Conservation (phyloP, 2,113 vertebrate genomes). For the Zosterops borbonicus region DNA sequence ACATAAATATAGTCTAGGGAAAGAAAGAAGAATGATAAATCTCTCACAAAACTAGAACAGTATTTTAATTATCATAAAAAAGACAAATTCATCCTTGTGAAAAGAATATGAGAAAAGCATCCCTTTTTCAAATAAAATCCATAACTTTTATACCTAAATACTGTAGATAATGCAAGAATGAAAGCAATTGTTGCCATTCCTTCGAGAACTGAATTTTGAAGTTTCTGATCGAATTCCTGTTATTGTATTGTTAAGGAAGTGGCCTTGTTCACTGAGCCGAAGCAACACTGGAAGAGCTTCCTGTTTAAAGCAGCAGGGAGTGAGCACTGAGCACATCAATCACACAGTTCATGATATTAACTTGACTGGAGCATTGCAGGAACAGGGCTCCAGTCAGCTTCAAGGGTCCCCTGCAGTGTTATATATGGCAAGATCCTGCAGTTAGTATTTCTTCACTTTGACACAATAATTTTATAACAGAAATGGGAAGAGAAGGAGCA, state of each 20-base stretch:
- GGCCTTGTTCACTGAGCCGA: not conserved
- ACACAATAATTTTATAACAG: not conserved
- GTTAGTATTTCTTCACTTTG: not conserved
- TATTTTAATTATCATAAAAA: not conserved
- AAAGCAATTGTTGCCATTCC: not conserved
- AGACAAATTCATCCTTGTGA: not conserved
- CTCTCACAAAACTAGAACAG: not conserved
- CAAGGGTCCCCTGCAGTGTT: not conserved
- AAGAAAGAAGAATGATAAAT: not conserved
- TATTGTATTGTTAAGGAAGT: constrained; percentile 58
- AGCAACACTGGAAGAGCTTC: constrained; percentile 32
- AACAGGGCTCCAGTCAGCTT: not conserved
- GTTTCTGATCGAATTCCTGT: constrained; percentile 51
- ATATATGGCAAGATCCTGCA: not conserved
- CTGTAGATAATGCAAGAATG: not conserved
- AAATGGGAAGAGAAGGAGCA: not conserved
- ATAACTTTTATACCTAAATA: not conserved
- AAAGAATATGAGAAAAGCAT: not conserved
- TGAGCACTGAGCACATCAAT: not conserved
- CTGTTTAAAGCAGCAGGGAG: constrained; percentile 50
- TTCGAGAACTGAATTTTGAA: not conserved
- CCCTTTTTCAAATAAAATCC: not conserved
- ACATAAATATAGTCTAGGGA: not conserved
- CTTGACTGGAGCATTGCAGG: not conserved
- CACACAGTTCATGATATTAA: not conserved